phyloP scores from a whole-genome alignment of 2,888 invertebrate genomes.

The Ormyrus pomaceus region DNA sequence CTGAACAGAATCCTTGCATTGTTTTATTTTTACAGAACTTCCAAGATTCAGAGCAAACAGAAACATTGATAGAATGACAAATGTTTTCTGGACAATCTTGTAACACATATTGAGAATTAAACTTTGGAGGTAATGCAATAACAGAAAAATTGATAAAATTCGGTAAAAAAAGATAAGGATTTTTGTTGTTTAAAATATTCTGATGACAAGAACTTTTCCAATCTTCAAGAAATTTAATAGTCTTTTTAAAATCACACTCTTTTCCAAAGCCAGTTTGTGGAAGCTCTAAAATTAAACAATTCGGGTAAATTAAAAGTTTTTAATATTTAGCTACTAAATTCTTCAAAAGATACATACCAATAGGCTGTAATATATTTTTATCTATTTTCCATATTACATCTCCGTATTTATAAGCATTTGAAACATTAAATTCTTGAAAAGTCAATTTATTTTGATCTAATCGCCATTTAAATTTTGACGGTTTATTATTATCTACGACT shows the following conservation, averaged over 20 bases:
- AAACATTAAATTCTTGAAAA: slow-evolving; percentile 60
- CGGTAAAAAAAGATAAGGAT: slow-evolving; percentile 70
- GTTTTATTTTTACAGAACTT: slow-evolving; percentile 61
- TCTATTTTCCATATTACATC: slow-evolving; percentile 65
- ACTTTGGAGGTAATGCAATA: slow-evolving; percentile 65
- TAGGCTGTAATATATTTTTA: slow-evolving; percentile 61
- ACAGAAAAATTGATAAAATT: slow-evolving; percentile 68
- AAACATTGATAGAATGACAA: slow-evolving; percentile 63
- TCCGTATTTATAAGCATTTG: slow-evolving; percentile 64
- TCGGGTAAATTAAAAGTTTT: background rate
- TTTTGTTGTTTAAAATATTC: slow-evolving; percentile 71
- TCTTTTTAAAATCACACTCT: slow-evolving; percentile 70
- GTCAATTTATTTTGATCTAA: slow-evolving; percentile 51
- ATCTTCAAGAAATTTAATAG: slow-evolving; percentile 75
- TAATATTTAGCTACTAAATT: slow-evolving; percentile 4
- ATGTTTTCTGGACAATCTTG: slow-evolving; percentile 66
- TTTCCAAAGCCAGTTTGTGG: slow-evolving; percentile 69
- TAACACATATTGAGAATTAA: slow-evolving; percentile 62
- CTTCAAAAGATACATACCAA: slow-evolving; percentile 62
- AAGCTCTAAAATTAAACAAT: slow-evolving; percentile 63
- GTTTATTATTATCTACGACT: slow-evolving; percentile 59
- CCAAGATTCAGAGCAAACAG: slow-evolving; percentile 67
- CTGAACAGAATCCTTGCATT: slow-evolving; percentile 61
- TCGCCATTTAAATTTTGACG: slow-evolving; percentile 63
- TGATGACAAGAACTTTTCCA: slow-evolving; percentile 74